phyloP scores from a whole-genome alignment of 1,140 invertebrate species.

The Drosophila tristis region DNA sequence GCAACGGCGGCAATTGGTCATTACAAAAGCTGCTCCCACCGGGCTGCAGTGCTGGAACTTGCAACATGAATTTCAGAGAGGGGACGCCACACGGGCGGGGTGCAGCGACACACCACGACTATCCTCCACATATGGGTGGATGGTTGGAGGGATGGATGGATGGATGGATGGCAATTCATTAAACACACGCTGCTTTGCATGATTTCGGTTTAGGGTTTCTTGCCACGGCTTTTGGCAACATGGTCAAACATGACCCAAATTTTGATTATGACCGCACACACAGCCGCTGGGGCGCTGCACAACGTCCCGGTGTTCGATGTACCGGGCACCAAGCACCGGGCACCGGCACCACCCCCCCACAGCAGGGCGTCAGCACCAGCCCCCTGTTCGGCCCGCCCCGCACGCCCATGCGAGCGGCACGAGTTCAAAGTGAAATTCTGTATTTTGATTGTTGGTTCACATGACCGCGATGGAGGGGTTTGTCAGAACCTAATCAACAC shows the following conservation, averaged over 20 bases:
- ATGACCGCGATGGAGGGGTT: constrained; percentile 71
- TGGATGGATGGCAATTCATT: constrained; percentile 61
- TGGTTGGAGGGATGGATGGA: constrained; percentile 7
- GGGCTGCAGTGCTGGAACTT: too few relatives aligned
- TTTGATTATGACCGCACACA: constrained; percentile 38
- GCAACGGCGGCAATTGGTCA: constrained; percentile 31
- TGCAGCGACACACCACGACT: too few relatives aligned
- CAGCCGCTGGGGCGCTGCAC: constrained; percentile 10
- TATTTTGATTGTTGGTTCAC: constrained; percentile 69
- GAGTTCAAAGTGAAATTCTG: constrained; percentile 79
- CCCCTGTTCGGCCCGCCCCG: not conserved
- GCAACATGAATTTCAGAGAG: too few relatives aligned
- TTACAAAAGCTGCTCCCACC: not conserved
- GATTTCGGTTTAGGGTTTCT: constrained; percentile 56
- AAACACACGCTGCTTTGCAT: constrained; percentile 77
- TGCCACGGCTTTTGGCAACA: constrained; percentile 35
- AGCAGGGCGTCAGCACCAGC: constrained; percentile 27
- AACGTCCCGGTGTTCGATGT: constrained; percentile 31
- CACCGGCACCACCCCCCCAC: constrained; percentile 23
- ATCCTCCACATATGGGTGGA: constrained; percentile 24
- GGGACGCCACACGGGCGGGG: not conserved
- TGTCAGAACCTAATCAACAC: constrained; percentile 83
- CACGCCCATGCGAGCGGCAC: constrained; percentile 46
- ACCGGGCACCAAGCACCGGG: constrained; percentile 7
- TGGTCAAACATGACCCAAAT: constrained; percentile 75